Evolutionary conservation across 2,888 invertebrate genomes (phyloP).

Genomic region (Pseudococcus jackbeardsleyi): DNA sequence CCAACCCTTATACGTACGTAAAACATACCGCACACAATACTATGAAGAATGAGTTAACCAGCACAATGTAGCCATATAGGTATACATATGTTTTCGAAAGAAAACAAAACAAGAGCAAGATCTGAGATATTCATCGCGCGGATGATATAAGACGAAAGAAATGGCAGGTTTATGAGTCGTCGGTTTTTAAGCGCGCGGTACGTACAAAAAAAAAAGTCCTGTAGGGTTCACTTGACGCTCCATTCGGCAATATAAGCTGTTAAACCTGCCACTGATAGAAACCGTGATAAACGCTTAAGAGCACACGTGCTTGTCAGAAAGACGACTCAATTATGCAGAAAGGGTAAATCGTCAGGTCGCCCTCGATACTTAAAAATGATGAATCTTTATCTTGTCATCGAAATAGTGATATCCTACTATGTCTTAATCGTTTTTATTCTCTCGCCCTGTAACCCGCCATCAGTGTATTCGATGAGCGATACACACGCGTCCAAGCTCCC

Average conservation of each 20-base stretch:
- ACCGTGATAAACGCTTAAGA: slow-evolving; percentile 53
- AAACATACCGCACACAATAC: background rate
- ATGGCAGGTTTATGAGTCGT: slow-evolving; percentile 48
- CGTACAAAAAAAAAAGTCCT: slow-evolving; percentile 17
- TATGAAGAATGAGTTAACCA: background rate
- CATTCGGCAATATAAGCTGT: slow-evolving; percentile 21
- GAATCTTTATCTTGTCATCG: slow-evolving; percentile 55
- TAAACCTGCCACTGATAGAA: slow-evolving; percentile 51
- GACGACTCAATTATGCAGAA: slow-evolving; percentile 54
- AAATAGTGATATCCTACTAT: slow-evolving; percentile 54
- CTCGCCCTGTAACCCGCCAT: background rate
- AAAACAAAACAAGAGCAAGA: background rate
- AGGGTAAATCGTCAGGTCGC: slow-evolving; percentile 54
- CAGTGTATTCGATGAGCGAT: no score
- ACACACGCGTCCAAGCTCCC: no score
- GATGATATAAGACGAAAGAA: slow-evolving; percentile 53
- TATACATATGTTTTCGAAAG: background rate
- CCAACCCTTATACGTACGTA: background rate
- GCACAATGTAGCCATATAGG: background rate
- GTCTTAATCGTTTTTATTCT: slow-evolving; percentile 47
- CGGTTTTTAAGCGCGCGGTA: background rate
- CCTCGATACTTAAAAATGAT: slow-evolving; percentile 57
- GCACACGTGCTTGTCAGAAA: slow-evolving; percentile 55
- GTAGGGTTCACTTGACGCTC: slow-evolving; percentile 3
- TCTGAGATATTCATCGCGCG: slow-evolving; percentile 31